Conservation (phyloP, 1,140 invertebrate genomes). For the Drosophila santomea region DNA sequence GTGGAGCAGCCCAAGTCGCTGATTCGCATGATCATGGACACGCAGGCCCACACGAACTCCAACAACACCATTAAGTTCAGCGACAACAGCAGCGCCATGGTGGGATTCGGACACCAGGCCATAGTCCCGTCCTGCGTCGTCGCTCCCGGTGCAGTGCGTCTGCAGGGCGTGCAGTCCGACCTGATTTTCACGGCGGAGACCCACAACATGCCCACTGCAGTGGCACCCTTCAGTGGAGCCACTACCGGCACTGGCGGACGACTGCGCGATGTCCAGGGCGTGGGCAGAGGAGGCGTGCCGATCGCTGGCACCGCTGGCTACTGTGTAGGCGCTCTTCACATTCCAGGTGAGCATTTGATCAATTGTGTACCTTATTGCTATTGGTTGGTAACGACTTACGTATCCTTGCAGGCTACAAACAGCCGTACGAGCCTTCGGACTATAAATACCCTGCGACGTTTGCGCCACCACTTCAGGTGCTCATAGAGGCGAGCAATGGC, state of each 20-base stretch:
- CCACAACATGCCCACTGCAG: conserved; percentile 99
- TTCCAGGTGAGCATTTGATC: conserved; percentile 89
- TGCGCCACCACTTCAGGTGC: conserved; percentile 93
- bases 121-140: conserved; percentile 88
- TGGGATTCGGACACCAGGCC: conserved; percentile 90
- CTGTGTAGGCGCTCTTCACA: conserved; percentile 95
- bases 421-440: conserved; percentile 94
- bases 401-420: conserved; percentile 87
- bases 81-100: conserved; percentile 98
- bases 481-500: conserved; percentile 98
- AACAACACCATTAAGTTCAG: conserved; percentile 99
- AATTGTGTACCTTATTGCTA: too few relatives aligned
- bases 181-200: conserved; percentile 99
- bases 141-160: conserved; percentile 88
- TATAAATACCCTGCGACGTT: conserved; percentile 95
- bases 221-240: conserved; percentile 96
- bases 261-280: conserved; percentile 96
- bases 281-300: conserved; percentile 95
- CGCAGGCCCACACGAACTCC: conserved; percentile 92
- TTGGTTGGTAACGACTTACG: too few relatives aligned
- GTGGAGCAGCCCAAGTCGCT: conserved; percentile 91
- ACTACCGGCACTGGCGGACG: conserved; percentile 98
- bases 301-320: conserved; percentile 98
- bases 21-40: conserved; percentile 96
- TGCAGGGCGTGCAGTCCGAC: conserved; percentile 89